Base-by-base conservation (phyloP, 2,113 vertebrate species). In the Aegotheles bennettii region DNA sequence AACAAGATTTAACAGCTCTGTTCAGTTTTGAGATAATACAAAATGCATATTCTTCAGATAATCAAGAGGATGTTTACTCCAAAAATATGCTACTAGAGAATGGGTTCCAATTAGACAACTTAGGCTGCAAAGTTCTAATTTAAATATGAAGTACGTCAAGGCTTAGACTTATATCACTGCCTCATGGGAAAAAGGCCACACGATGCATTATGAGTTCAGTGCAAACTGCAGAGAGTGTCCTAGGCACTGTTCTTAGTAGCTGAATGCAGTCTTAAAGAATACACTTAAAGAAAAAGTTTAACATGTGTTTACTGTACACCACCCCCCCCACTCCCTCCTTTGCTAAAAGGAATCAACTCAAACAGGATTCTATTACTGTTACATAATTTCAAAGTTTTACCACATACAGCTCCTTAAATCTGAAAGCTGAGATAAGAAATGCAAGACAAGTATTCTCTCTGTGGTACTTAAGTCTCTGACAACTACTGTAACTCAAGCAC, bases 401-500 rank as follows among this genome's bases (percentile, higher is more conserved):
- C 26, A 59, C 47, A 92, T 13, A 54, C 13, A 61, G 33, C 33
- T 83, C 67, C 83, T 97, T 89, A 87, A 95, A 95, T 95, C 64
- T 95, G 82, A 95, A 87, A 67, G 57, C 70, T 93, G 87, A 95
- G 81, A 50, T 67, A 87, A 84, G 83, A 81, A 97, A 91, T 70
- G 76, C 50, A 89, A 96, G 88, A 65, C 56, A 83, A 76, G 45
- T 97, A 67, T 92, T 91, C 94, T 81, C 38, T 94, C 64, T 89
- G 48, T 75, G 40, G 29, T 48, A 75, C n/a, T 92, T 83, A 68
- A 86, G 48, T 61, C 13, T 94, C 90, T 97, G 91, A 89, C 77
- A 96, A 84, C 50, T 86, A 45, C 63, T 70, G 78, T 78, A 94
- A 93, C 43, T 91, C 79, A 91, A 54, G 56, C 89, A 84, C 60